Base-by-base conservation (phyloP, 1,140 invertebrate genomes). In the Listronotus oregonensis region DNA sequence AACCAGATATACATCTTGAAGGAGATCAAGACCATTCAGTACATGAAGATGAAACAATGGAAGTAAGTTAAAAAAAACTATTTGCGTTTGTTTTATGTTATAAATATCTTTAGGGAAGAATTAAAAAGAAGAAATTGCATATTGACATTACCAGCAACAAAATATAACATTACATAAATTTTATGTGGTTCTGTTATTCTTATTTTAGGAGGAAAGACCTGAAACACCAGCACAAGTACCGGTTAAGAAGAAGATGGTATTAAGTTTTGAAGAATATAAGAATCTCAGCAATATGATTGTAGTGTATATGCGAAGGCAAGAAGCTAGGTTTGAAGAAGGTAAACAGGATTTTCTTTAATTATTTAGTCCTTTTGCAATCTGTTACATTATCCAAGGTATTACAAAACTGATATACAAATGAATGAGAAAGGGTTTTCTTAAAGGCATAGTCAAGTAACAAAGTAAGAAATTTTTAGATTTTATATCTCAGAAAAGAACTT, bases 201-300 rank as follows among this genome's bases (percentile, higher is more conserved):
- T 46, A 46, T 46, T 46, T 46, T 14, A 55, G 39, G 49, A 54
- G 7, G 50, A 66, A 31, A 46, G 46, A 55, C 67, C 49, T 66
- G 69, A 34, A 58, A 75, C 64, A 60, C 71, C 51, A 54, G 73
- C 57, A 12, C 59, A 60, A 15, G 50, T 52, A 39, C 66, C 71
- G 1, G 74, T 79, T 6, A 95, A 94, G 80, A 94, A 94, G 77
- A 93, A 94, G 65, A 80, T 97, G 27, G 94, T 91, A 17, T 77
- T 99, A n/a, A 89, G 92, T 0, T 99, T 94, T 78, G 96, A 98
- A 68, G 91, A 97, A 49, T 99, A 99, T 81, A 96, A 94, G 78
- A 86, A 88, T 62, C 83, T 99, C 27, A 93, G 95, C 40, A 96
- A 97, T 72, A 90, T 98, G 83, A 82, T 99, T 42, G 87, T 98